These are phyloP conservation scores for Herpailurus yagouaroundi DNA, from an alignment of 2,113 vertebrate genomes.

Conservation along the genomic window DNA sequence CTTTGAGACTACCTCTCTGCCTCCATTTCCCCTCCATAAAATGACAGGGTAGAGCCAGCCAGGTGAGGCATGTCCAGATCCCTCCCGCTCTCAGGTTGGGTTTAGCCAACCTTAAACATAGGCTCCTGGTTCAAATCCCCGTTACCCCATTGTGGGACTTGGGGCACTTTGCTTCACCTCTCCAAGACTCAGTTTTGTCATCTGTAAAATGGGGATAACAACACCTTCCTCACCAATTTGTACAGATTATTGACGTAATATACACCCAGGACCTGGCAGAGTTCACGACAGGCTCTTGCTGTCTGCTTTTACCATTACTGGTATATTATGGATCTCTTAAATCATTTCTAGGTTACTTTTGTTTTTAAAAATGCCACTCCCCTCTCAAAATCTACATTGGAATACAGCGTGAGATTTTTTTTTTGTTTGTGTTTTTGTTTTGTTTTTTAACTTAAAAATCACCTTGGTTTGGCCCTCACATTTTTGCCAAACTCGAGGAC, in stretches of 20 bases:
- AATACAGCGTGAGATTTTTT: not conserved
- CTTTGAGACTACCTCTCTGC: not conserved
- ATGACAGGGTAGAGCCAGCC: not conserved
- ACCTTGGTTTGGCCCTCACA: not conserved
- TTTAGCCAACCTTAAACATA: rapidly evolving
- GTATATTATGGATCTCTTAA: not conserved
- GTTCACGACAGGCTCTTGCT: not conserved
- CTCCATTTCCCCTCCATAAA: not conserved
- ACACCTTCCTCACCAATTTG: not conserved
- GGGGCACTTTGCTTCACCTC: not conserved
- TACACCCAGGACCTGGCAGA: not conserved
- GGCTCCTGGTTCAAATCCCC: not conserved
- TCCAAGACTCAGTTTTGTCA: not conserved
- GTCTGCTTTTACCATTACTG: not conserved
- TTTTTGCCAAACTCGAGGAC: not conserved
- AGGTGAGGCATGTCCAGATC: not conserved
- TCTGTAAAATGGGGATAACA: not conserved
- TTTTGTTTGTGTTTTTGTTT: not conserved
- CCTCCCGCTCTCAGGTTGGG: not conserved
- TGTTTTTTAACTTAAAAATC: not conserved
- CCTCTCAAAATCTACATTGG: not conserved
- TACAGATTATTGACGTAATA: not conserved
- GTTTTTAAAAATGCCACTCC: not conserved
- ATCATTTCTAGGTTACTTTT: not conserved
- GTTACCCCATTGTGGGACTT: rapidly evolving